Evolutionary conservation across 2,888 invertebrate species (phyloP).

Genomic region (Mesorhabditis sp.): DNA sequence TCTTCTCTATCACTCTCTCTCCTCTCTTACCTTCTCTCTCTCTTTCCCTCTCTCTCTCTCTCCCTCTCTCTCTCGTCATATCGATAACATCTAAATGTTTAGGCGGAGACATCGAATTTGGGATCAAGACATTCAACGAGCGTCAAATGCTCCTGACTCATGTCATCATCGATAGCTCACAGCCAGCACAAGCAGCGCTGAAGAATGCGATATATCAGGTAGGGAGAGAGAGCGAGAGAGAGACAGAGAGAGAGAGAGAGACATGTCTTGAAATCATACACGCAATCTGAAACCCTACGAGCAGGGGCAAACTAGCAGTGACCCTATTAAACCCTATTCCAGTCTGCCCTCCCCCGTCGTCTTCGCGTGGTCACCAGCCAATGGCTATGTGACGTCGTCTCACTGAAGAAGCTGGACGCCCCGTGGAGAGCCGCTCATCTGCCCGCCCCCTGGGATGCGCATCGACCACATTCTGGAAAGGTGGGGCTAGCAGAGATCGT

Average conservation of each 20-base stretch:
- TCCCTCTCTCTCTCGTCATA: too few species aligned
- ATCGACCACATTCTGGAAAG: conserved; percentile 2
- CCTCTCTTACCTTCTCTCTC: too few species aligned
- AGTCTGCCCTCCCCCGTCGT: background rate
- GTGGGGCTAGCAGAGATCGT: background rate
- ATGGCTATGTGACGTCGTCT: background rate
- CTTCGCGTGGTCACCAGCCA: background rate
- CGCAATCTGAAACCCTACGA: background rate
- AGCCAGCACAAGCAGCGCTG: background rate
- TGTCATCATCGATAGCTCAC: background rate
- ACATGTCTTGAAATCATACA: background rate
- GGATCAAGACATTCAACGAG: background rate
- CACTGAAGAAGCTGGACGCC: background rate
- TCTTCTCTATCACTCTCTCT: too few species aligned
- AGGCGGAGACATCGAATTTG: conserved; percentile 5
- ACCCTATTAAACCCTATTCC: background rate
- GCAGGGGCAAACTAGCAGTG: too few species aligned
- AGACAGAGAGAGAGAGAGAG: too few species aligned
- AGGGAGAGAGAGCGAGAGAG: background rate
- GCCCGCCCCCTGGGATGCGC: conserved; percentile 1
- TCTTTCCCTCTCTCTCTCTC: too few species aligned
- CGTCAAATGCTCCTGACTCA: background rate
- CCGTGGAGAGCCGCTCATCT: conserved; percentile 3
- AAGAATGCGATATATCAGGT: background rate
- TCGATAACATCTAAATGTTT: background rate